These are phyloP conservation scores for Solea senegalensis DNA, from an alignment of 2,113 vertebrate species.

Conservation along the genomic window DNA sequence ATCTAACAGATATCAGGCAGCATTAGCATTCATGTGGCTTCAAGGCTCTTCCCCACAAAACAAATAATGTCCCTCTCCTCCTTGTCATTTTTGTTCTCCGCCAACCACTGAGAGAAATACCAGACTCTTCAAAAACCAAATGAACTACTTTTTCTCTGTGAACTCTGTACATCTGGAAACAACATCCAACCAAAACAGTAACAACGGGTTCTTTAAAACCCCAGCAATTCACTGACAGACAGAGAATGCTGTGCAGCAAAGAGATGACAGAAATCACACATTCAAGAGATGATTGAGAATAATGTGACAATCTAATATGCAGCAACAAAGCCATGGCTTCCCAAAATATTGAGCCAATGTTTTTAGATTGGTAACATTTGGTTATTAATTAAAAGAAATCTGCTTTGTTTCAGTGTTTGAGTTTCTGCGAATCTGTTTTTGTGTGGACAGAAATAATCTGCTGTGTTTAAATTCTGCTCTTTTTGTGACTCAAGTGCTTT, in stretches of 20 bases:
- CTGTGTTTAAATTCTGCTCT: not conserved
- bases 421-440: not conserved
- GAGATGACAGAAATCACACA: not conserved
- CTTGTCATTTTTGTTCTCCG: not conserved
- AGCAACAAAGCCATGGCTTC: not conserved
- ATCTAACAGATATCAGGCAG: not conserved
- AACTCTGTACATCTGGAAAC: too few species aligned
- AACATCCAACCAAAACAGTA: too few species aligned
- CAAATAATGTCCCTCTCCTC: too few species aligned
- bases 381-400: not conserved
- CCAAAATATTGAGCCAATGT: not conserved
- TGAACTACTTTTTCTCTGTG: too few species aligned
- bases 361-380: not conserved
- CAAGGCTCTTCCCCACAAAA: not conserved
- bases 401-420: not conserved
- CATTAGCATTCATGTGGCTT: not conserved
- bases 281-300: not conserved
- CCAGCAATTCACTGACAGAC: not conserved
- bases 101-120: not conserved
- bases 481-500: not conserved
- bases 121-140: too few species aligned
- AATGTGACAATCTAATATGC: not conserved
- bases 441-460: not conserved
- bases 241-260: not conserved
- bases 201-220: too few species aligned